Base-by-base conservation (phyloP, 2,888 invertebrate species). In the Dioctria linearis region DNA sequence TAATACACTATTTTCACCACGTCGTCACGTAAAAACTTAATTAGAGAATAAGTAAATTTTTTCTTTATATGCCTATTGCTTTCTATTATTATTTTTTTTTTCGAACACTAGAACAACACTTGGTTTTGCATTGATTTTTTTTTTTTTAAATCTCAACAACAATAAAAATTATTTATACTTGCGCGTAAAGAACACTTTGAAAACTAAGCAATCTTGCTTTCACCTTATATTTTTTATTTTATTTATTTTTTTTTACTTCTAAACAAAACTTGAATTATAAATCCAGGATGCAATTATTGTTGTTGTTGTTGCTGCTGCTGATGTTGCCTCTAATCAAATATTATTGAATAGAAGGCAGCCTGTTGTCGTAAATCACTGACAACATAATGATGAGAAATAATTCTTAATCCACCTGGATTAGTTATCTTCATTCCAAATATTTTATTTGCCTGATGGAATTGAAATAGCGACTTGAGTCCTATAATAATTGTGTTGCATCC, bases 271-370 rank as follows among this genome's bases (percentile, higher is more conserved):
- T 25, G 25, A 25, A 25, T 25, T 25, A 25, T 25, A 25, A 25
- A 25, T 25, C 25, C 25, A 25, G 25, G 25, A 25, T 25, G 2
- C 25, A 25, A 67, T 46, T 25, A 2, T 25, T 25, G 25, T 25
- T 25, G 25, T 25, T 25, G 25, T 1, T 25, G 25, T 2, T 25
- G 25, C 25, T 25, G 25, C 25, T 25, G 25, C 25, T 25, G 25
- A 46, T 71, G 73, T 57, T 73, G 73, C 73, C 73, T 73, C 73
- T 73, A 73, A 57, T 73, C 73, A 73, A 73, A 51, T 42, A 73
- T 25, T 25, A 25, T 54, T 54, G 71, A 71, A 13, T 73, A 73
- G 73, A 57, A 73, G 73, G 13, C 73, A 73, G 73, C 66, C 42
- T 25, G 25, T 25, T 25, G 25, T 25, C 3, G 8, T 66, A 66